Base-by-base conservation (phyloP, 2,888 invertebrate species). In the Scaptodrosophila latifasciaeformis region DNA sequence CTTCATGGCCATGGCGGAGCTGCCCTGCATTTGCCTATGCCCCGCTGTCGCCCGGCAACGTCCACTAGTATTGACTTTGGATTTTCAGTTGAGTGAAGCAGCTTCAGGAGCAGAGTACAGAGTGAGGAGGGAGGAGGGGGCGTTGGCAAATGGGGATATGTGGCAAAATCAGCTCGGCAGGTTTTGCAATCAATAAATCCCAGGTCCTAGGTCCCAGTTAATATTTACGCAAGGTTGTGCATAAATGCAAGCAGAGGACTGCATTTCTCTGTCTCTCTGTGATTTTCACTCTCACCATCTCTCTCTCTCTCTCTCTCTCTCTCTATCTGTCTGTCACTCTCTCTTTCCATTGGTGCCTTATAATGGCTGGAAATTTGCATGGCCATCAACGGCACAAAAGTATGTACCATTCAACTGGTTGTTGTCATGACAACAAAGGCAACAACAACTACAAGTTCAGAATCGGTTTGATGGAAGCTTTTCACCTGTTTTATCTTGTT, bases 101-200 rank as follows among this genome's bases (percentile, higher is more conserved):
- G 24, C 24, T 24, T 24, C 24, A 24, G 4, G 3, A 5, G 24
- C 24, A 24, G 24, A 5, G 3, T 24, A 24, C 24, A 3, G 3
- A 7, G 24, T 24, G 24, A 24, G 51, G 40, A 7, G 29, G 34
- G 3, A 29, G 29, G 29, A 1, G 49, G 48, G 58, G 51, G 24
- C 39, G 35, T 29, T 47, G 54, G 29, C 44, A 0, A 39, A 34
- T 19, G 49, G 53, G 27, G 49, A 1, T 39, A 7, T 4, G 39
- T 39, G 18, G 31, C 42, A 49, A 54, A 62, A 62, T 59, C 62
- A 62, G 65, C 58, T 65, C 49, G 61, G 54, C 12, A 3, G 45
- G 58, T 54, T 40, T 61, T 58, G 67, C 62, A 74, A 74, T 74
- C 74, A 74, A 74, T 78, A 74, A 74, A 74, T 78, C 74, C 78